These are phyloP conservation scores for Volucella zonaria DNA, from an alignment of 2,888 invertebrate species.

Conservation along the genomic window DNA sequence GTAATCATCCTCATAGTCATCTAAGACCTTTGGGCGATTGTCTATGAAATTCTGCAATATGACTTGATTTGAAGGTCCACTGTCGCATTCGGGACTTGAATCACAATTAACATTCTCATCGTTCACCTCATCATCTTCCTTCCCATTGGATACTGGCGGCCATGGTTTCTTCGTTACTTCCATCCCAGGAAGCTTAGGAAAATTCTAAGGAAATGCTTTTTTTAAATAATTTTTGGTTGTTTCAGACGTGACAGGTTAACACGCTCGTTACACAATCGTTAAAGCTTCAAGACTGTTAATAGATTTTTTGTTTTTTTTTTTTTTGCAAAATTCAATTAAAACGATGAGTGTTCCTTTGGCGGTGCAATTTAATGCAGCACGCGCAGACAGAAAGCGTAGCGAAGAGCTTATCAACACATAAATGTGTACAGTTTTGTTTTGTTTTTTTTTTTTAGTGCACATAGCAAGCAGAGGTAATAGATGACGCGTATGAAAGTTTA, in stretches of 20 bases:
- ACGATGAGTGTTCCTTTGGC: constrained; percentile 56
- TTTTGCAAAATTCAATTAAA: constrained; percentile 50
- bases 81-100: constrained; percentile 61
- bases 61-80: constrained; percentile 32
- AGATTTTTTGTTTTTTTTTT: constrained; percentile 45
- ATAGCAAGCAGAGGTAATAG: constrained; percentile 68
- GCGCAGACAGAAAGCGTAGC: constrained; percentile 72
- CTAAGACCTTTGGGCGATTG: constrained; percentile 25
- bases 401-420: constrained; percentile 44
- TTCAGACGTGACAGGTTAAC: constrained; percentile 64
- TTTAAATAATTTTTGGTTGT: constrained; percentile 73
- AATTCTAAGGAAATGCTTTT: constrained; percentile 73
- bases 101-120: constrained; percentile 50
- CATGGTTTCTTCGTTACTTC: constrained; percentile 52
- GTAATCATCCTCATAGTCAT: constrained; percentile 7
- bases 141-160: constrained; percentile 24
- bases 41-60: constrained; percentile 20
- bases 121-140: constrained; percentile 14
- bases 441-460: constrained; percentile 48
- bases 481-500: constrained; percentile 66
- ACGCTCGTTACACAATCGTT: constrained; percentile 70
- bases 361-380: constrained; percentile 52
- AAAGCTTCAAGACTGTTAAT: constrained; percentile 71
- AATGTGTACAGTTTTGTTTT: not conserved
- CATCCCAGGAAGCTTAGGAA: constrained; percentile 73